Base-by-base conservation (phyloP, 2,888 invertebrate species). In the Lasioglossum pauxillum region DNA sequence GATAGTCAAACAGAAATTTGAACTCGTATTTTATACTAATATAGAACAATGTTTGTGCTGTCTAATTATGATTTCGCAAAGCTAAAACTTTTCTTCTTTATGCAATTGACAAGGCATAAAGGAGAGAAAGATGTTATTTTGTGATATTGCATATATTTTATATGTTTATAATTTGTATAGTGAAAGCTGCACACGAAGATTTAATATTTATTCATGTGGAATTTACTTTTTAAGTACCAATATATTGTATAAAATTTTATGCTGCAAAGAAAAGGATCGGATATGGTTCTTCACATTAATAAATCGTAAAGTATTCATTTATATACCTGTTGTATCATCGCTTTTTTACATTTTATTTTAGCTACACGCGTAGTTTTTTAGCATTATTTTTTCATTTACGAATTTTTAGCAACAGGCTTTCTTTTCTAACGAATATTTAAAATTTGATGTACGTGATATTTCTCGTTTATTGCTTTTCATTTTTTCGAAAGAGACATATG, bases 131-230 rank as follows among this genome's bases (percentile, higher is more conserved):
- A 46, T 44, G 49, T 76, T 82, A 79, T 89, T 88, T 92, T 91
- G 91, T 92, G 89, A 92, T 92, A 92, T 84, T 75, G 84, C 79
- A 90, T 87, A 90, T 87, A 89, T 92, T 91, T 92, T 91, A 87
- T 90, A 91, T 88, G 84, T 90, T 84, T 89, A 81, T 91, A 87
- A 92, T 90, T 92, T 89, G 82, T 89, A 90, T 86, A 82, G 78
- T 84, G 80, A 88, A 44, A 67, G 73, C 60, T 83, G 71, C 80
- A 76, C 69, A 74, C 5, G 16, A 75, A 49, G 7, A 78, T 60
- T 46, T 46, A 76, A 82, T 67, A 83, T 74, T 73, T 8, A 35
- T 83, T 53, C n/a, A 74, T 60, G 19, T 57, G 5, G 44, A 73
- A 75, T 67, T 14, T 44, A 64, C 57, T 77, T 41, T 69, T 46